These are phyloP conservation scores for Caenorhabditis sp. DNA, from an alignment of 2,888 invertebrate genomes.

Conservation along the genomic window DNA sequence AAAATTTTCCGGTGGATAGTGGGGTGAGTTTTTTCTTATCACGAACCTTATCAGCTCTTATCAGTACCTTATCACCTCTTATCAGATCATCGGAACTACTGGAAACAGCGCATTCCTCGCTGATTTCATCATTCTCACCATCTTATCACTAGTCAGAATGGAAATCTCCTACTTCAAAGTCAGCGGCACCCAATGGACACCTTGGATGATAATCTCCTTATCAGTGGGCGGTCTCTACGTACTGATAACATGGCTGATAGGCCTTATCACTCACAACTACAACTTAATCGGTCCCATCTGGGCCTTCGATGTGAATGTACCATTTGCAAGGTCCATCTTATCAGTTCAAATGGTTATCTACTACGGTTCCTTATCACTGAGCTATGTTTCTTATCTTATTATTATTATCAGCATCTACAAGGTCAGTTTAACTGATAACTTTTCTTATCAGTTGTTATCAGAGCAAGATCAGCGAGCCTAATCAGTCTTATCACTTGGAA, in stretches of 20 bases:
- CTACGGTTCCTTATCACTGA: background rate
- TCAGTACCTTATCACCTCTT: background rate
- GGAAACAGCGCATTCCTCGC: conserved; percentile 20
- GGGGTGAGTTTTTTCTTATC: too few species aligned
- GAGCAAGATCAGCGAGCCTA: background rate
- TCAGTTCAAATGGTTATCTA: conserved; percentile 1
- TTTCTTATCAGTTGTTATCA: background rate
- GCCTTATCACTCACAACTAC: conserved; percentile 1
- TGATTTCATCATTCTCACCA: conserved; percentile 7
- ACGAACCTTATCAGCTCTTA: too few species aligned
- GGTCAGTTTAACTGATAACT: background rate
- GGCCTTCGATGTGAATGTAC: background rate
- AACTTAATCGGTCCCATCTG: conserved; percentile 7
- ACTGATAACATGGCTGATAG: background rate
- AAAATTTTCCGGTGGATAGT: too few species aligned
- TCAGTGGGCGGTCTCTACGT: background rate
- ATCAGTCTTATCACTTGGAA: background rate
- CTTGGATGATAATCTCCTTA: background rate
- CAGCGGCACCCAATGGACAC: background rate
- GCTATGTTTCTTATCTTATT: conserved; percentile 3
- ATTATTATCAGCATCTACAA: conserved; percentile 5
- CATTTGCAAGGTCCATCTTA: background rate
- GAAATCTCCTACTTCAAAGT: conserved; percentile 1
- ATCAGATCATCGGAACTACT: conserved; percentile 21
- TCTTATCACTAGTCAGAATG: conserved; percentile 1